These are phyloP conservation scores for Odobenus rosmarus DNA, from an alignment of 2,113 vertebrate genomes.

Conservation along the genomic window DNA sequence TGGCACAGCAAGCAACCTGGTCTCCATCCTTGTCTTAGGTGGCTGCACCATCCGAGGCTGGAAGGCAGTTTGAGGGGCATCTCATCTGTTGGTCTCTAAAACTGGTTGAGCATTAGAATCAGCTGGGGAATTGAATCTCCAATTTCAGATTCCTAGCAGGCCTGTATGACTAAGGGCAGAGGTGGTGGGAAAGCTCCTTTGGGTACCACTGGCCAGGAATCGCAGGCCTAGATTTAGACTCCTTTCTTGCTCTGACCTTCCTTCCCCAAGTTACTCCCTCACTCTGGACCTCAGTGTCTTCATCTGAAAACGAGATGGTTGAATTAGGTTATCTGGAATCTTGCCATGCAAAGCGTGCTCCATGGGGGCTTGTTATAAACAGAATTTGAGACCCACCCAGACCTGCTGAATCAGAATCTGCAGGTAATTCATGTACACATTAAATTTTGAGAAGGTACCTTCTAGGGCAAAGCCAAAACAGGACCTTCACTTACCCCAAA, in stretches of 20 bases:
- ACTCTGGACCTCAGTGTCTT: neutral
- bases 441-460: neutral
- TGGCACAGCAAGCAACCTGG: fast-evolving
- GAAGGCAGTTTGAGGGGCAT: neutral
- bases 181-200: neutral
- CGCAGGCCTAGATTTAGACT: neutral
- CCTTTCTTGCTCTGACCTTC: neutral
- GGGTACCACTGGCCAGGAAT: neutral
- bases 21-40: neutral
- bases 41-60: neutral
- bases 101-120: neutral
- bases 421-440: neutral
- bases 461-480: too few relatives aligned
- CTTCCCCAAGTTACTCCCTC: neutral
- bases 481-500: neutral
- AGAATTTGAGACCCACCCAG: neutral
- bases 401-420: neutral
- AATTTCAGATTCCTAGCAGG: neutral
- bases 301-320: neutral
- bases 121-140: neutral
- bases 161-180: neutral
- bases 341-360: neutral
- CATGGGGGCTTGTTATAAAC: neutral
- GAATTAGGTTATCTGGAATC: neutral
- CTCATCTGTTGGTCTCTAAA: neutral